Evolutionary conservation across 2,113 vertebrate genomes (phyloP), one percentile per base, ranked within the genome.

Genomic region (Galemys pyrenaicus): DNA sequence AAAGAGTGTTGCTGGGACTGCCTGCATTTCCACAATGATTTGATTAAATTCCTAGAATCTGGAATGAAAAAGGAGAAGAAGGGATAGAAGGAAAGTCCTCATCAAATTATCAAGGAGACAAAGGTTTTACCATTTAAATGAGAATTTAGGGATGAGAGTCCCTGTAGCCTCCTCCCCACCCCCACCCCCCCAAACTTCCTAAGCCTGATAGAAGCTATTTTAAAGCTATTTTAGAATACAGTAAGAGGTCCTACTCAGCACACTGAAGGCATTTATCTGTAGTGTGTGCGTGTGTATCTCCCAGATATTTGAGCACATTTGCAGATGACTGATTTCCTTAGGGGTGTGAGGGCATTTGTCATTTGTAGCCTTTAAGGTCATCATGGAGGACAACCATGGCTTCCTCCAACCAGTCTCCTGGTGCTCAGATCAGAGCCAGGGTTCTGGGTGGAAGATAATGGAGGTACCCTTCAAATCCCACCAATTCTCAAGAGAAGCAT

Each of bases 31-130:
- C 37, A 17, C 30, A 71, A 37, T 37, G 32, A 73, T 67, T 30
- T 44, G 78, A 93, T 32, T 83, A 28, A 87, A 95, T 82, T 10
- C 24, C 49, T 65, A 68, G 78, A 91, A 24, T 88, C 67, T 77
- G 6, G 65, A 89, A 64, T 19, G 77, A 94, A 89, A 60, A 86
- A 83, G 30, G 26, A 32, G 22, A 87, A 64, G 46, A 67, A 39
- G 19, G 46, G 28, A 87, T 20, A 68, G 35, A 60, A 78, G 16
- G 49, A 77, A 71, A 64, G 58, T 2, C 79, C 64, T 81, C 32
- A 54, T 35, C n/a, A 84, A 81, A 77, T 64, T 28, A 51, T 35
- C 16, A 51, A 67, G 49, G 17, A 22, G 9, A 54, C 20, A 84
- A 62, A 95, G 73, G 28, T 15, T 75, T 94, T 51, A 54, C 5